Evolutionary conservation across 2,797 vertebrate genomes (phyloP).

Genomic region (Carcharodon carcharias): DNA sequence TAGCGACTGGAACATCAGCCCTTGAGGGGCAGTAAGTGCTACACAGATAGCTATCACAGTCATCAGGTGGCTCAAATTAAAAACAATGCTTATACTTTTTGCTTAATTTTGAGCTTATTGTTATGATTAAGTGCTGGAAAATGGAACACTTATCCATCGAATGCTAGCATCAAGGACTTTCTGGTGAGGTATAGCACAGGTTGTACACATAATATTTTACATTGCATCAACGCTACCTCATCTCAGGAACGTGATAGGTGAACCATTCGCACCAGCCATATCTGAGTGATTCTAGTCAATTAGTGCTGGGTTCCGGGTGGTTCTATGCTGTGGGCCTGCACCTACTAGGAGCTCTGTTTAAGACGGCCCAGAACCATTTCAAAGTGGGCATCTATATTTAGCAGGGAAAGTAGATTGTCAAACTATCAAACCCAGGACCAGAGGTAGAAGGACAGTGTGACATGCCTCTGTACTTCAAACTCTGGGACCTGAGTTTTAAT

Average conservation of each 20-base stretch:
- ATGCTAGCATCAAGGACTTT: conserved; percentile 12
- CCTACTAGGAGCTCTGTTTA: background rate
- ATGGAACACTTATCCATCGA: background rate
- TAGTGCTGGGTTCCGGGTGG: background rate
- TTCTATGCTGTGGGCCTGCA: background rate
- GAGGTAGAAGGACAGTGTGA: background rate
- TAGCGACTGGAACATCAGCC: background rate
- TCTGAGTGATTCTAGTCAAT: background rate
- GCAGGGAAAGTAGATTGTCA: background rate
- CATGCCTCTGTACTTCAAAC: background rate
- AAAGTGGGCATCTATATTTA: background rate
- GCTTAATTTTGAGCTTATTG: background rate
- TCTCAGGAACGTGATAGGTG: background rate
- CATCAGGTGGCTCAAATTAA: background rate
- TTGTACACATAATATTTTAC: background rate
- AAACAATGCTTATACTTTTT: background rate
- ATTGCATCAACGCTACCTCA: background rate
- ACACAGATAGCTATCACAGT: background rate
- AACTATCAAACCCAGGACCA: background rate
- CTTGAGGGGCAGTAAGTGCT: background rate
- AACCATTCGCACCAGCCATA: background rate
- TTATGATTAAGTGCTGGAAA: background rate
- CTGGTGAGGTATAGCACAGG: background rate
- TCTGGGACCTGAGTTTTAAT: background rate
- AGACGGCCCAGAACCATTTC: background rate